phyloP scores from a whole-genome alignment of 2,113 vertebrate species.

The Zeus faber region DNA sequence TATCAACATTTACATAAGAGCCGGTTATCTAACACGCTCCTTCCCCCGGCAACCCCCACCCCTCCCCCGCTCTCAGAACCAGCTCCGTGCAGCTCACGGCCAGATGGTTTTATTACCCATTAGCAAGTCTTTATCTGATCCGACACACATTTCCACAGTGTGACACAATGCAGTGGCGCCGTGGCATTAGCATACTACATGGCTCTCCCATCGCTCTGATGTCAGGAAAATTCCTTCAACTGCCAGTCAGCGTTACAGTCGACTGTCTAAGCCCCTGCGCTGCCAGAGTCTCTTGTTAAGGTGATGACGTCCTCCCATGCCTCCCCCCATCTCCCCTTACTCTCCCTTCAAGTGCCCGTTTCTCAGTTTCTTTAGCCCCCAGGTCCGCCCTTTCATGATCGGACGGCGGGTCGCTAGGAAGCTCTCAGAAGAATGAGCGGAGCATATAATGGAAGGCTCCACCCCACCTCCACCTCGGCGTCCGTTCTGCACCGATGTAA shows the following conservation, averaged over 20 bases:
- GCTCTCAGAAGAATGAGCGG: too few species aligned
- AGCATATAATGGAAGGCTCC: too few species aligned
- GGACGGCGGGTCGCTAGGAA: too few species aligned
- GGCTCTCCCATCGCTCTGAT: constrained; percentile 16
- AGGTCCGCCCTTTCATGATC: too few species aligned
- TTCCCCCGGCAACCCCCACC: constrained; percentile 16
- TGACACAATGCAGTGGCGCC: constrained; percentile 26
- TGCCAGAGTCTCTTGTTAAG: constrained; percentile 3
- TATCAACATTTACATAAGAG: constrained; percentile 31
- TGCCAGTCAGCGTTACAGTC: constrained; percentile 14
- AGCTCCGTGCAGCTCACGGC: constrained; percentile 9
- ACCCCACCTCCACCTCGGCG: too few species aligned
- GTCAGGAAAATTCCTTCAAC: constrained; percentile 26
- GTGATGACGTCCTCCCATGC: constrained; percentile 1
- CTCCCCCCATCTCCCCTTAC: not conserved
- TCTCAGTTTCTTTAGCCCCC: too few species aligned
- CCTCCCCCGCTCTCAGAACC: too few species aligned
- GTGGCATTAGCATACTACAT: constrained; percentile 30
- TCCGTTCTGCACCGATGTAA: constrained; percentile 55
- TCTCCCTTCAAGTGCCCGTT: too few species aligned
- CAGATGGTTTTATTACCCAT: constrained; percentile 31
- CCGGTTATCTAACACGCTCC: constrained; percentile 25
- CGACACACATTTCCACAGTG: constrained; percentile 46
- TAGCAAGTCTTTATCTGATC: constrained; percentile 51
- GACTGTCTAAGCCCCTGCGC: not conserved